A percentile compares a stretch with the other conserved stretches of the same genome.
These are phyloP conservation scores for Oxytorus armatus DNA, from an alignment of 2,888 invertebrate genomes.

Conservation along the genomic window DNA sequence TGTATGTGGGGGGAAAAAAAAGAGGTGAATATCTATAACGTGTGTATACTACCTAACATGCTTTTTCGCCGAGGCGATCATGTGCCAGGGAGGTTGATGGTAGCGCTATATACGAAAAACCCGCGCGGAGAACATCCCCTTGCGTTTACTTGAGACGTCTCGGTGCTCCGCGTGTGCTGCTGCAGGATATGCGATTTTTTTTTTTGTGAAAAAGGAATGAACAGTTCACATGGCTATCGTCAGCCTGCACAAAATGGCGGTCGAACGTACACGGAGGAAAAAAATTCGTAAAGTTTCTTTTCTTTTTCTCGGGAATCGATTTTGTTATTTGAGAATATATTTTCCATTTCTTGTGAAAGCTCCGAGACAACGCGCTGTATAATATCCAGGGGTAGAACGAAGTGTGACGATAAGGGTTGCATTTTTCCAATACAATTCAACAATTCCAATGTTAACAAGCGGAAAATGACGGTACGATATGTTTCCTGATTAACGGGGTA, in stretches of 20 bases:
- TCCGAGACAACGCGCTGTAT: neutral
- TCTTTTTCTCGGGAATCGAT: neutral
- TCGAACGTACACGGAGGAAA: neutral
- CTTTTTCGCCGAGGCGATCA: slow-evolving; percentile 59
- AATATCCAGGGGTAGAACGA: no score
- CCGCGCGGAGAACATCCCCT: slow-evolving; percentile 57
- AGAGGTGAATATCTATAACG: slow-evolving; percentile 41
- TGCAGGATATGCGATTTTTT: slow-evolving; percentile 53
- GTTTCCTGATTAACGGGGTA: no score
- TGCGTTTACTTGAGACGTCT: slow-evolving; percentile 82
- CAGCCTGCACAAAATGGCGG: slow-evolving; percentile 6
- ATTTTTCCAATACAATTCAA: no score
- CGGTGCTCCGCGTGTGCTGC: slow-evolving; percentile 62
- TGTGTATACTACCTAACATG: slow-evolving; percentile 36
- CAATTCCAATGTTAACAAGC: no score
- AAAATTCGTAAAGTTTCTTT: slow-evolving; percentile 7
- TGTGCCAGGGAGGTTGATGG: slow-evolving; percentile 48
- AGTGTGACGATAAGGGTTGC: no score
- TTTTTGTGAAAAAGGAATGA: slow-evolving; percentile 32
- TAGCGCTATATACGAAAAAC: neutral
- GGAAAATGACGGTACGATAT: neutral
- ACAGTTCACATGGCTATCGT: slow-evolving; percentile 31
- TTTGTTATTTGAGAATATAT: neutral
- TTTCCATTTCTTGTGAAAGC: neutral
- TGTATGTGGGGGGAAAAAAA: slow-evolving; percentile 22